Evolutionary conservation across 1,140 invertebrate species (phyloP), one percentile per base, ranked within the genome.

Genomic region (Orius laevigatus): DNA sequence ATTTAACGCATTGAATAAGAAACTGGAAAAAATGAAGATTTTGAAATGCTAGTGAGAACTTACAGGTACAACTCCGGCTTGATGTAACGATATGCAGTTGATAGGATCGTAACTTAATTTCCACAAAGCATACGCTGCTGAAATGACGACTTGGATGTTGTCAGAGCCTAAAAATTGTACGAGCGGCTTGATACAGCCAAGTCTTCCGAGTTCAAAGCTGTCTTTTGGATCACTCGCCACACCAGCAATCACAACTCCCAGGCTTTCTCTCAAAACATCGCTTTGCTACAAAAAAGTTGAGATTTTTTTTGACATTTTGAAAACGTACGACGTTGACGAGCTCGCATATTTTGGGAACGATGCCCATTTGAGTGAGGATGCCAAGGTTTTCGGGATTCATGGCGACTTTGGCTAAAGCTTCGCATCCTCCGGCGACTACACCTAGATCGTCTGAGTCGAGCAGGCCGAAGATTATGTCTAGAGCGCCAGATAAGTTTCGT

Each of bases 1-100:
- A 19, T 45, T 16, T n/a, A 12, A 45, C 25, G 15, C 43, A 45
- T n/a, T 45, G 19, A 5, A 45, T 25, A 2, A 45, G 15, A n/a
- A 45, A 45, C 43, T 45, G 18, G 5, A 45, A 45, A n/a, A 42
- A 19, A 25, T 25, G 25, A 25, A 25, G 25, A 25, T 25, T 25
- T 25, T 8, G 25, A 15, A 5, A 3, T 19, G 11, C 10, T 42
- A 16, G 4, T 42, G 4, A 45, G 20, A n/a, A 25, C 18, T 45
- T 45, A 45, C 43, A n/a, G 43, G 43, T 12, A 45, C 25, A n/a
- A 45, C 43, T 3, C 43, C 43, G 8, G 43, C 43, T 19, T 45
- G 20, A 31, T 45, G 32, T 5, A 45, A n/a, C 25, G 20, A 31
- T n/a, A 31, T 31, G n/a, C 19, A 19, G 15, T 45, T 45, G 16